Evolutionary conservation across 1,140 invertebrate genomes (phyloP), one percentile per base, ranked within the genome.

Genomic region (Tetranychus urticae): DNA sequence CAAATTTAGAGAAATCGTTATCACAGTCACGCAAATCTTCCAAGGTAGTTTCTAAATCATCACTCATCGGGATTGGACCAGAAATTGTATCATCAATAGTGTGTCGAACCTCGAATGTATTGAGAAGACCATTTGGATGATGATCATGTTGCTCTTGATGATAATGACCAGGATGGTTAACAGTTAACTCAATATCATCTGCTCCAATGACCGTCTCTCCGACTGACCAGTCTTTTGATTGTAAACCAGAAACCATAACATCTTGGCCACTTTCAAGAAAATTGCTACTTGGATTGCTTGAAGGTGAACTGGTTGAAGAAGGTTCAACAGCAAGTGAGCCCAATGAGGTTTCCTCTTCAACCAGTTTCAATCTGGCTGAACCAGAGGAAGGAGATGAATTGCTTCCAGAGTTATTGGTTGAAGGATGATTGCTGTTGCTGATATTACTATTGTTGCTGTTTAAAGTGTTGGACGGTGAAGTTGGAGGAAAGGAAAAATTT

Each of bases 1-100:
- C 64, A 63, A 68, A 66, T 59, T 65, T 66, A 31, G 67, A 67
- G 61, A 67, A 68, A 60, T 67, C 67, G 56, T 63, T 67, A 65
- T 68, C 67, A 66, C 66, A 68, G 61, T 67, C 67, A 59, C 61
- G 62, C 42, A 68, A 59, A 60, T 67, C 67, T 62, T 68, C 64
- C 45, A 68, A 55, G 35, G 66, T 67, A 14, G 65, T 65, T 59
- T 67, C 64, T n/a, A 68, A 62, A 59, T 68, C 65, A 57, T 68
- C 65, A 33, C 45, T 47, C 7, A 63, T 42, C 7, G 62, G 65
- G n/a, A 60, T 61, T 14, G 39, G 36, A 48, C 62, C 59, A 61
- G 50, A 42, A 7, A 66, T 39, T 10, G 65, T 47, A 33, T 58
- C 52, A 50, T 61, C 39, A 8, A 64, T 14, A 42, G 61, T 61